Percentiles rank a stretch among this genome's conserved stretches.
phyloP scores from a whole-genome alignment of 2,797 vertebrate genomes.

The Sciaenops ocellatus region DNA sequence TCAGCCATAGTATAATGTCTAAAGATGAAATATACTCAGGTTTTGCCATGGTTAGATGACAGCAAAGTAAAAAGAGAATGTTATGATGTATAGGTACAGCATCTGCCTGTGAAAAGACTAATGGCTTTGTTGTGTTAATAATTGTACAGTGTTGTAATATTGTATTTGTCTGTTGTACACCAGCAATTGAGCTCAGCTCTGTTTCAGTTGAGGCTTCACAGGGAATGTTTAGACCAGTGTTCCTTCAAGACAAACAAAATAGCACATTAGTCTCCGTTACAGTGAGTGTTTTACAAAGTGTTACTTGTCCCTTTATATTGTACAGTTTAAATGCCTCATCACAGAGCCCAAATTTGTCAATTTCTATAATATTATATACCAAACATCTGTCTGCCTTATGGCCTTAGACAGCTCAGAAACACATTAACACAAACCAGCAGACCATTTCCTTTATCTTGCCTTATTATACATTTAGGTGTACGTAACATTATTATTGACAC shows the following conservation, averaged over 20 bases:
- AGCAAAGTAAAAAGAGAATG: constrained; percentile 8
- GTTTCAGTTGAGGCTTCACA: constrained; percentile 23
- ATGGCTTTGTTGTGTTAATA: constrained; percentile 68
- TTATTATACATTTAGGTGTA: not conserved
- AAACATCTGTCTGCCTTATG: too few relatives aligned
- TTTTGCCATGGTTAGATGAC: not conserved
- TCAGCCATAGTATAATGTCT: constrained; percentile 14
- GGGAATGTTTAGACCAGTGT: not conserved
- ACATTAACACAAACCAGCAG: not conserved
- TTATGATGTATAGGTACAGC: constrained; percentile 25
- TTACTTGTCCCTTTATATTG: not conserved
- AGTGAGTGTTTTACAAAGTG: not conserved
- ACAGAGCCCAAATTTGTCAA: not conserved
- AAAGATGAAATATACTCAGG: not conserved
- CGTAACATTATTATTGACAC: too few relatives aligned
- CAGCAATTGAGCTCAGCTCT: constrained; percentile 43
- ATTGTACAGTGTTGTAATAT: constrained; percentile 67
- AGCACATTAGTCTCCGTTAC: not conserved
- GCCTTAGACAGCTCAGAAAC: not conserved
- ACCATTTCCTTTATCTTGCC: not conserved
- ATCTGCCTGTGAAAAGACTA: constrained; percentile 88
- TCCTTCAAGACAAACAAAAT: not conserved
- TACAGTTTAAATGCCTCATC: not conserved
- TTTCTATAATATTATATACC: not conserved
- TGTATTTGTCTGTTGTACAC: constrained; percentile 61